Base-by-base conservation (phyloP, 2,888 invertebrate genomes). In the Meloe dianella region DNA sequence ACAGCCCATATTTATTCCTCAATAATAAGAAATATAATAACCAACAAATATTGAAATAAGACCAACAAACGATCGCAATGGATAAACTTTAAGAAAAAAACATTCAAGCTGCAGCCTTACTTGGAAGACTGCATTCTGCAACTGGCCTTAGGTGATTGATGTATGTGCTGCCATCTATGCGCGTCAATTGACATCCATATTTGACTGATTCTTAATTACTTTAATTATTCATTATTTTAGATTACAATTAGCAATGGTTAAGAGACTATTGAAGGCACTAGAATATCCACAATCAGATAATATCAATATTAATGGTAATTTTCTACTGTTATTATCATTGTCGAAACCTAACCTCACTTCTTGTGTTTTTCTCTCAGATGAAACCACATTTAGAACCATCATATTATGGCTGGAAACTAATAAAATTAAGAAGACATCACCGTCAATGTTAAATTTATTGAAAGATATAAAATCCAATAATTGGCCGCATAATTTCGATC, bases 381-480 rank as follows among this genome's bases (percentile, higher is more conserved):
- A 90, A 73, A 89, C 88, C 70, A 90, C 92, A 77, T 92, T 94
- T 79, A 89, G 93, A 60, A 92, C 91, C 78, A 86, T 95, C 27
- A 87, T 97, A 24, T 84, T 93, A 1, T 98, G 97, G 98, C 81
- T 98, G 63, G 98, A 98, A 84, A 94, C 96, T 80, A 95, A 96
- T 82, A 95, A 95, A 84, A 95, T 98, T 73, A 89, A 96, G 12
- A 90, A 92, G 73, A 95, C 95, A 75, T 91, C 91, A 79, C 92
- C 94, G 65, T 93, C 95, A 79, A 93, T 94, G 71, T 86, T 95
- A 12, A 89, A 88, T 71, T 87, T 85, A 0, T 82, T 98, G n/a
- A 87, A 94, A 56, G 88, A 92, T 73, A 87, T 91, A 1, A 85
- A 86, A 38, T 87, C 89, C 12, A 76, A 84, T 2, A 83, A 87